Conservation (phyloP, 2,113 vertebrate species). For the Takifugu flavidus region DNA sequence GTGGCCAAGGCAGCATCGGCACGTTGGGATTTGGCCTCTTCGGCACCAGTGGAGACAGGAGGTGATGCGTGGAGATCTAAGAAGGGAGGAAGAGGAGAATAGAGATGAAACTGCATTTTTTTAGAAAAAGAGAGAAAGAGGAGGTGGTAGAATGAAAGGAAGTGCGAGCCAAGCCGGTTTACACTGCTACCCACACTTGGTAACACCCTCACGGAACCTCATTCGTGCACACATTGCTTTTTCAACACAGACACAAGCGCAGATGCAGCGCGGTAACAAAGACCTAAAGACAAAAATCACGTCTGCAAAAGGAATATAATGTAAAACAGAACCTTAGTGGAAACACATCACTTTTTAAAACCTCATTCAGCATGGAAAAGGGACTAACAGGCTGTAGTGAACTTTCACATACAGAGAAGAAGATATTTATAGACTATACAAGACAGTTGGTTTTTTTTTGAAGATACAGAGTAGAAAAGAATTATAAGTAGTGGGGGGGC, state of each 20-base stretch:
- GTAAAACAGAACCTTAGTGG: too few species aligned
- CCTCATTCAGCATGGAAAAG: slow-evolving; percentile 27
- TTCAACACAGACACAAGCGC: slow-evolving; percentile 10
- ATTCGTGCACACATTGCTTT: slow-evolving; percentile 45
- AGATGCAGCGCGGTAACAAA: slow-evolving; percentile 41
- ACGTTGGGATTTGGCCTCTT: slow-evolving; percentile 77
- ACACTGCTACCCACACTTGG: slow-evolving; percentile 37
- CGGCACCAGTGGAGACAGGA: slow-evolving; percentile 57
- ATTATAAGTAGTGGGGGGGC: too few species aligned
- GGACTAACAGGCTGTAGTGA: slow-evolving; percentile 11
- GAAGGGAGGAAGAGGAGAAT: slow-evolving; percentile 29
- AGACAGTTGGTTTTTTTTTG: too few species aligned
- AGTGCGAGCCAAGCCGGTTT: slow-evolving; percentile 32
- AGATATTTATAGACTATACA: slow-evolving; percentile 10
- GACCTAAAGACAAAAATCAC: slow-evolving; percentile 20
- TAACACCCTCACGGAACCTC: slow-evolving; percentile 56
- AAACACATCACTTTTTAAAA: slow-evolving; percentile 12
- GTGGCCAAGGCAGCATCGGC: slow-evolving; percentile 49
- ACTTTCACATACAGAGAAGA: slow-evolving; percentile 1
- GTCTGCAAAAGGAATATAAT: slow-evolving; percentile 26
- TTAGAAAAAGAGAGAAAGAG: slow-evolving; percentile 3
- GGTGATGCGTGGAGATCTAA: slow-evolving; percentile 76
- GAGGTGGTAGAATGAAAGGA: slow-evolving; percentile 46
- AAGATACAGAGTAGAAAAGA: too few species aligned
- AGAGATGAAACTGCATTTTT: slow-evolving; percentile 8